Evolutionary conservation across 1,140 invertebrate genomes (phyloP).

Genomic region (Listronotus oregonensis): DNA sequence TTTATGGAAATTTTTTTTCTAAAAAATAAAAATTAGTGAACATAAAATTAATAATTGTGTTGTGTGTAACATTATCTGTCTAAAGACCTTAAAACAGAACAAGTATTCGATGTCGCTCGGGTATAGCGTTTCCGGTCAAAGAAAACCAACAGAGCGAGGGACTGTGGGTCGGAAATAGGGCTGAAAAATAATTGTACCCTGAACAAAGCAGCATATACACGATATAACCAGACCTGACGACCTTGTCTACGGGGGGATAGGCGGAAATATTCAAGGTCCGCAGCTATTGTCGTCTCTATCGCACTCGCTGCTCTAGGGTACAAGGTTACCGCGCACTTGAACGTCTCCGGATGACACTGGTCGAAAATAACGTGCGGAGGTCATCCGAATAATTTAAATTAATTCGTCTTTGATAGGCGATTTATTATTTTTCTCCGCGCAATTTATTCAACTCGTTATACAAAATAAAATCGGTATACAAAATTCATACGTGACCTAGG

Average conservation of each 20-base stretch:
- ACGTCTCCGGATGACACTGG: constrained; percentile 32
- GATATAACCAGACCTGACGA: constrained; percentile 51
- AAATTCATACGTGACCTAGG: constrained; percentile 26
- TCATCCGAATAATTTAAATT: constrained; percentile 6
- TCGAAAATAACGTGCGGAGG: constrained; percentile 11
- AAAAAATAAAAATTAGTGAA: too few relatives aligned
- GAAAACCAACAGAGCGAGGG: background rate
- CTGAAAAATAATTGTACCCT: constrained; percentile 20
- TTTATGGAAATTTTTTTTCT: too few relatives aligned
- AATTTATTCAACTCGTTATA: background rate
- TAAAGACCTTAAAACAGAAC: too few relatives aligned
- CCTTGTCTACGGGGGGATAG: constrained; percentile 54
- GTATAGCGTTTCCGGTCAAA: constrained; percentile 4
- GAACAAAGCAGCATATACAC: constrained; percentile 20
- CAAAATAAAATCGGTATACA: too few relatives aligned
- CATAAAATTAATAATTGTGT: background rate
- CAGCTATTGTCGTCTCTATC: constrained; percentile 38
- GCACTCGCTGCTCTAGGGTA: constrained; percentile 31
- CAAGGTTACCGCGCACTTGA: constrained; percentile 44
- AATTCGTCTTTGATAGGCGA: background rate
- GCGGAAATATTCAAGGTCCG: constrained; percentile 57
- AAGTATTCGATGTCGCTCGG: too few relatives aligned
- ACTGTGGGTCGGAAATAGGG: constrained; percentile 27
- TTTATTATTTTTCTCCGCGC: constrained; percentile 1
- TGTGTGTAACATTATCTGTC: constrained; percentile 1